Percentiles rank a stretch among this genome's conserved stretches.
Evolutionary conservation across 2,797 vertebrate species (phyloP).

Genomic region (Tympanoctomys barrerae): DNA sequence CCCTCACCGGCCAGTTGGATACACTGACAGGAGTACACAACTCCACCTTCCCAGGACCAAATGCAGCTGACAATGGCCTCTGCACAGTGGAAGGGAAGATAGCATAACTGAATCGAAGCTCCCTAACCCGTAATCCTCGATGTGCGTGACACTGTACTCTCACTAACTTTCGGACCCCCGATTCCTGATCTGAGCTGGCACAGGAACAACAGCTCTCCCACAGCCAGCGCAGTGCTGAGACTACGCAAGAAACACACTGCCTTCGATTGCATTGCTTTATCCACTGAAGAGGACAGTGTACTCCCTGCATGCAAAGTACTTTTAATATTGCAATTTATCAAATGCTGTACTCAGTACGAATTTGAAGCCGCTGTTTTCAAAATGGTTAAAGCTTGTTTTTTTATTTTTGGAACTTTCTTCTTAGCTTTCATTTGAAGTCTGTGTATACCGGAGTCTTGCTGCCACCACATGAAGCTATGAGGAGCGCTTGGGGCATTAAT

Average conservation of each 20-base stretch:
- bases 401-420: neutral
- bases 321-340: conserved; percentile 1
- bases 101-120: neutral
- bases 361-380: conserved; percentile 1
- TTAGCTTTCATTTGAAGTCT: conserved; percentile 31
- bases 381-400: neutral
- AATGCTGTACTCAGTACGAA: neutral
- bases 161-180: neutral
- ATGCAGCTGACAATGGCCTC: neutral
- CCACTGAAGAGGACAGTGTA: neutral
- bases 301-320: neutral
- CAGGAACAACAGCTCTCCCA: neutral
- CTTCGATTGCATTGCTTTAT: neutral
- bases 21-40: neutral
- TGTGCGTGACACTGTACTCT: neutral
- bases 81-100: neutral
- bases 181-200: neutral
- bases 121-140: neutral
- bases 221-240: neutral
- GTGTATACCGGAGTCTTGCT: neutral
- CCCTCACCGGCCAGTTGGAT: neutral
- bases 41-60: conserved; percentile 22
- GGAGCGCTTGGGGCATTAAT: conserved; percentile 4
- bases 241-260: neutral
- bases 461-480: neutral